Conservation (phyloP, 1,140 invertebrate species). For the Formica exsecta region DNA sequence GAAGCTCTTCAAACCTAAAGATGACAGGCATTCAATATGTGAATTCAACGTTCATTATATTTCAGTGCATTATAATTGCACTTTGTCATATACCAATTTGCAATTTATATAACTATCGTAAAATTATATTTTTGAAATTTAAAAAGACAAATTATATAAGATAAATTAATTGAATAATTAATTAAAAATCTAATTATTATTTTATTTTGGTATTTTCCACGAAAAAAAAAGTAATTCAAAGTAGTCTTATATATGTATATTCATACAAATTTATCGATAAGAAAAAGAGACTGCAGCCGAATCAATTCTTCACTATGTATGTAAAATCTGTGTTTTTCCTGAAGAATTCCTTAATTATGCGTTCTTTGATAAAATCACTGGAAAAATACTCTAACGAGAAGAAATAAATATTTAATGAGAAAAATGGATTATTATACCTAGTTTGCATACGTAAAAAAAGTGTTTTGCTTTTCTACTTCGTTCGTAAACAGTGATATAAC, state of each 20-base stretch:
- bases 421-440: neutral
- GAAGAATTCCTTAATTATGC: neutral
- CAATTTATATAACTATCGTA: neutral
- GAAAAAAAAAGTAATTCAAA: neutral
- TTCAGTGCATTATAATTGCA: neutral
- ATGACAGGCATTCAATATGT: neutral
- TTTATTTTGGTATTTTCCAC: neutral
- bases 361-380: neutral
- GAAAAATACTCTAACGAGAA: neutral
- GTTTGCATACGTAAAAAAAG: neutral
- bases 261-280: neutral
- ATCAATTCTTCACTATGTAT: neutral
- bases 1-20: constrained; percentile 75
- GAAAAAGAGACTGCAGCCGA: neutral
- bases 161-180: neutral
- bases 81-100: neutral
- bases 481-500: neutral
- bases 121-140: neutral
- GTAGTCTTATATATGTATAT: neutral
- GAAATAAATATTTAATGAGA: neutral
- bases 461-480: neutral
- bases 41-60: neutral
- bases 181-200: neutral
- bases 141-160: neutral
- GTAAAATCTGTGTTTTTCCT: neutral